A percentile compares a stretch with the other conserved stretches of the same genome.
phyloP scores from a whole-genome alignment of 2,113 vertebrate species.

The Cichladusa arquata region DNA sequence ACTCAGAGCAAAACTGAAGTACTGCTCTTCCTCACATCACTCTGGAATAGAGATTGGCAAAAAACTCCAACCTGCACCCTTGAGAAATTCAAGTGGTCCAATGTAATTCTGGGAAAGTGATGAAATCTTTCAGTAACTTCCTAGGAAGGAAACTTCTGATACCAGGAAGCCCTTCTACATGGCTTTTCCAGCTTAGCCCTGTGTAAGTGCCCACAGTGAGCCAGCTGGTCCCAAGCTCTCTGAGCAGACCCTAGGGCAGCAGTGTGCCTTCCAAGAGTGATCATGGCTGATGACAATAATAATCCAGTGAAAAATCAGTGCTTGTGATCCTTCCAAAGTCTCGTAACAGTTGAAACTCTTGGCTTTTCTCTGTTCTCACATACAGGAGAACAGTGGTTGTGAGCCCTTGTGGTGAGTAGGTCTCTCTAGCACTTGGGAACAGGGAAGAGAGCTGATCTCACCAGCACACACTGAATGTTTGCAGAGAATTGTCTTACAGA shows the following conservation, averaged over 20 bases:
- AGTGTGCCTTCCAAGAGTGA: neutral
- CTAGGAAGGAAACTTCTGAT: neutral
- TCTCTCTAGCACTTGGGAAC: neutral
- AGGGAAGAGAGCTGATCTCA: neutral
- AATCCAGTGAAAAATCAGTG: neutral
- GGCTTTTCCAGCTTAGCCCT: neutral
- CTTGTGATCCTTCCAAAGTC: neutral
- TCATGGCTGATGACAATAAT: neutral
- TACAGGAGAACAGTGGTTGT: neutral
- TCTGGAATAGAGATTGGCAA: neutral
- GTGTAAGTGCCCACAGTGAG: fast-evolving
- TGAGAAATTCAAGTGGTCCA: neutral
- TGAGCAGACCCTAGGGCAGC: neutral
- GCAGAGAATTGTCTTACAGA: neutral
- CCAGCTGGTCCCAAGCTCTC: neutral
- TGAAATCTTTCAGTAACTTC: neutral
- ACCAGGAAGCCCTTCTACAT: neutral
- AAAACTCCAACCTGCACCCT: neutral
- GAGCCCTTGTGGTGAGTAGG: neutral
- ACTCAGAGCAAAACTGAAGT: neutral
- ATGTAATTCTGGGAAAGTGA: neutral
- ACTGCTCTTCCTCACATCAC: neutral
- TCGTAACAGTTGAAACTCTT: neutral
- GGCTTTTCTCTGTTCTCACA: neutral
- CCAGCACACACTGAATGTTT: neutral